phyloP scores from a whole-genome alignment of 1,140 invertebrate species.

The Gonatopus flavifemur region DNA sequence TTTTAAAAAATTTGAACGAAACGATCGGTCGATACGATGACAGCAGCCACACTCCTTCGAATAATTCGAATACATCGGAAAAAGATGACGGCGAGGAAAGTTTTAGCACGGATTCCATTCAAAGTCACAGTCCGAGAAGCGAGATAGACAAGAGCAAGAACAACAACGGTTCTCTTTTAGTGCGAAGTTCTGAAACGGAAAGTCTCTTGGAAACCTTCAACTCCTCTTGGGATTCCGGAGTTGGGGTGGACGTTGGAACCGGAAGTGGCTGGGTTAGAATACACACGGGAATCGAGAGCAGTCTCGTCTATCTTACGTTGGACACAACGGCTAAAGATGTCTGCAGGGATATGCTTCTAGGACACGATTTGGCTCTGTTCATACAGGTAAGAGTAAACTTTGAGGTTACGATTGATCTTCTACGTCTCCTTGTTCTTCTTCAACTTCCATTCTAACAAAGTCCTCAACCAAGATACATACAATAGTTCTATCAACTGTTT shows the following conservation, averaged over 20 bases:
- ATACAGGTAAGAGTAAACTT: conserved; percentile 62
- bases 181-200: conserved; percentile 14
- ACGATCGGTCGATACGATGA: conserved; percentile 49
- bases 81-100: conserved; percentile 25
- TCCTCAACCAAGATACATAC: too few relatives aligned
- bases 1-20: conserved; percentile 46
- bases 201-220: conserved; percentile 38
- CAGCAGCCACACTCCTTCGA: conserved; percentile 1
- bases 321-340: conserved; percentile 64
- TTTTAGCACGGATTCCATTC: conserved; percentile 46
- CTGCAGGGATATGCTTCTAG: conserved; percentile 62
- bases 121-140: conserved; percentile 29
- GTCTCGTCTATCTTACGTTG: conserved; percentile 63
- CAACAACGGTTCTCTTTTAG: not conserved
- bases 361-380: conserved; percentile 64
- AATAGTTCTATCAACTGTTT: too few relatives aligned
- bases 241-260: conserved; percentile 45
- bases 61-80: conserved; percentile 3
- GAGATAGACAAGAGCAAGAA: too few relatives aligned
- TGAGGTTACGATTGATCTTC: too few relatives aligned
- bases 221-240: conserved; percentile 55
- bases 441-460: too few relatives aligned
- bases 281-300: conserved; percentile 63
- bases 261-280: conserved; percentile 63
- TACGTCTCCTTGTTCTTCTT: too few relatives aligned